A percentile compares a stretch with the other conserved stretches of the same genome.
Evolutionary conservation across 2,888 invertebrate genomes (phyloP).

Genomic region (Platycheirus rosarum): DNA sequence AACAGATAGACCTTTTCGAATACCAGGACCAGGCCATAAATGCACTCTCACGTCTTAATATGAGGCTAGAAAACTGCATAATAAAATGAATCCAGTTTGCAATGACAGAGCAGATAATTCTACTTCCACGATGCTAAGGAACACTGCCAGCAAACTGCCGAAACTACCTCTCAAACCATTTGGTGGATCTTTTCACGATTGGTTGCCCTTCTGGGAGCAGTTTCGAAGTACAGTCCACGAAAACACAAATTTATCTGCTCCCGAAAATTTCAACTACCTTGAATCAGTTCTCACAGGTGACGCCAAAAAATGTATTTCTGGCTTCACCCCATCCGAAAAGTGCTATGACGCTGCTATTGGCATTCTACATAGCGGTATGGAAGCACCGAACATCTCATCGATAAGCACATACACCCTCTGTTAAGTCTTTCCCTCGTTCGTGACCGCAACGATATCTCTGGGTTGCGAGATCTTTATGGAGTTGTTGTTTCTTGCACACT

Average conservation of each 20-base stretch:
- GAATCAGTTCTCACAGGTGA: slow-evolving; percentile 34
- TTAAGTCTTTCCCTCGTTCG: slow-evolving; percentile 19
- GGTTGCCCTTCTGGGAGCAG: slow-evolving; percentile 39
- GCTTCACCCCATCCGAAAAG: slow-evolving; percentile 22
- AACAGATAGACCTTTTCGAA: slow-evolving; percentile 7
- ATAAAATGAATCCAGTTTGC: background rate
- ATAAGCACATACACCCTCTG: slow-evolving; percentile 28
- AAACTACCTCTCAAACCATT: slow-evolving; percentile 28
- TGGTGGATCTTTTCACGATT: slow-evolving; percentile 16
- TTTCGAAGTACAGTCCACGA: slow-evolving; percentile 22
- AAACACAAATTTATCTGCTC: slow-evolving; percentile 4
- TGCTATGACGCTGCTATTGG: slow-evolving; percentile 18
- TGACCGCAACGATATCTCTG: slow-evolving; percentile 14
- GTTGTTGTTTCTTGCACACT: slow-evolving; percentile 13
- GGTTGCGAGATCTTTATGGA: slow-evolving; percentile 24
- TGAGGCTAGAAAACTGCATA: slow-evolving; percentile 19
- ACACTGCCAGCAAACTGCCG: background rate
- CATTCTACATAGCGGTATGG: slow-evolving; percentile 29
- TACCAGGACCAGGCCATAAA: slow-evolving; percentile 37
- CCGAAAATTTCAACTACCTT: slow-evolving; percentile 38
- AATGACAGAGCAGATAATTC: background rate
- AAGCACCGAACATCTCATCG: slow-evolving; percentile 26
- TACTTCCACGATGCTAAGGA: background rate
- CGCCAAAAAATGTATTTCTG: slow-evolving; percentile 19
- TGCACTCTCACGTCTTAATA: too few relatives aligned